A percentile compares a stretch with the other conserved stretches of the same genome.
These are phyloP conservation scores for Tenualosa thibaudeaui DNA, from an alignment of 2,797 vertebrate species.

Conservation along the genomic window DNA sequence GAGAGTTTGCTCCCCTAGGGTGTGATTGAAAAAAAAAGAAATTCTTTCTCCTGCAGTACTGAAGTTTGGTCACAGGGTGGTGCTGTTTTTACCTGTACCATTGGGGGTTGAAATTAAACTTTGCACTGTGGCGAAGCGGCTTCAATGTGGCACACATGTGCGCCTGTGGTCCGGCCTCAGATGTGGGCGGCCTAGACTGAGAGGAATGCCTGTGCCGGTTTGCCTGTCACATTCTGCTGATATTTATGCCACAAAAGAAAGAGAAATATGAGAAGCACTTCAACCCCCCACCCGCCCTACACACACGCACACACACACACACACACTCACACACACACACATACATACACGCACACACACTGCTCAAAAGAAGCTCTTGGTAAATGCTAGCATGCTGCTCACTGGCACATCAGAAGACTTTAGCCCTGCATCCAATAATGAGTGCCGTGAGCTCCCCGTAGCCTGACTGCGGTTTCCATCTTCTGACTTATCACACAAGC, in stretches of 20 bases:
- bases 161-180: constrained; percentile 17
- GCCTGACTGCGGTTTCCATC: background rate
- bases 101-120: no score
- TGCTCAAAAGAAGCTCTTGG: background rate
- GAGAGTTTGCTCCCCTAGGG: background rate
- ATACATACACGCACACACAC: no score
- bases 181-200: constrained; percentile 30
- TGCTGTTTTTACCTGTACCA: constrained; percentile 2
- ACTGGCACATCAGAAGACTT: background rate
- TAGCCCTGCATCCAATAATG: constrained; percentile 9
- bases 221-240: background rate
- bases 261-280: background rate
- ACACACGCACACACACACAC: no score
- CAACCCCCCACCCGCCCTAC: background rate
- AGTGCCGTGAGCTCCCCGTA: background rate
- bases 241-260: constrained; percentile 14
- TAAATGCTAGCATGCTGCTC: constrained; percentile 9
- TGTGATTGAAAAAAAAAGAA: background rate
- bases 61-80: constrained; percentile 17
- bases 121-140: background rate
- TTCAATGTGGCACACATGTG: constrained; percentile 35
- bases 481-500: constrained; percentile 5
- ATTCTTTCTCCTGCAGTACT: constrained; percentile 4
- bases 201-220: background rate
- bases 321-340: no score